Conservation (phyloP, 2,113 vertebrate genomes). For the Genyomyrus donnyi region DNA sequence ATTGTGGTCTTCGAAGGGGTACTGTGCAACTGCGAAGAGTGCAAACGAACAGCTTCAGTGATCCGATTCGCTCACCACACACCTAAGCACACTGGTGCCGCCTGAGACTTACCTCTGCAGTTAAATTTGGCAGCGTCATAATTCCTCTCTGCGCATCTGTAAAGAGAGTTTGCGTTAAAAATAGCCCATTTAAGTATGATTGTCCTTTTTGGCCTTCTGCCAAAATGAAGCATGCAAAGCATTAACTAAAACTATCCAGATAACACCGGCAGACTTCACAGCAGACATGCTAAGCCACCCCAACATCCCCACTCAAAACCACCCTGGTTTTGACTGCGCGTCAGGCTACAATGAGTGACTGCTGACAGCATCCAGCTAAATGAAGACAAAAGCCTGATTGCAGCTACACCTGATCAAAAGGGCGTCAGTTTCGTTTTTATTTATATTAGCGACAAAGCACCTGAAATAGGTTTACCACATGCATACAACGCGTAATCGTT, state of each 20-base stretch:
- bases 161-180: background rate
- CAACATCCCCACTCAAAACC: background rate
- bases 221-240: background rate
- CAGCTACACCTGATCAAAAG: background rate
- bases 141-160: conserved; percentile 93
- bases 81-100: too few relatives aligned
- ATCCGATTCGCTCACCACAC: background rate
- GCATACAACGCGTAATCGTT: background rate
- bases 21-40: conserved; percentile 79
- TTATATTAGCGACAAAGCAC: background rate
- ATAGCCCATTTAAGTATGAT: background rate
- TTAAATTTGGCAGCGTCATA: conserved; percentile 95
- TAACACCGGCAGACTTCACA: background rate
- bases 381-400: background rate
- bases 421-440: background rate
- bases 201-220: background rate
- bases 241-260: background rate
- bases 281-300: background rate
- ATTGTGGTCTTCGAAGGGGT: conserved; percentile 97
- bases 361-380: background rate
- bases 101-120: conserved; percentile 79
- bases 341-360: background rate
- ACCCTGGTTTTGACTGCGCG: background rate
- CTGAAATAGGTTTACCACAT: background rate
- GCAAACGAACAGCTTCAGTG: background rate